Conservation (phyloP, 1,140 invertebrate genomes). For the Polyergus mexicanus region DNA sequence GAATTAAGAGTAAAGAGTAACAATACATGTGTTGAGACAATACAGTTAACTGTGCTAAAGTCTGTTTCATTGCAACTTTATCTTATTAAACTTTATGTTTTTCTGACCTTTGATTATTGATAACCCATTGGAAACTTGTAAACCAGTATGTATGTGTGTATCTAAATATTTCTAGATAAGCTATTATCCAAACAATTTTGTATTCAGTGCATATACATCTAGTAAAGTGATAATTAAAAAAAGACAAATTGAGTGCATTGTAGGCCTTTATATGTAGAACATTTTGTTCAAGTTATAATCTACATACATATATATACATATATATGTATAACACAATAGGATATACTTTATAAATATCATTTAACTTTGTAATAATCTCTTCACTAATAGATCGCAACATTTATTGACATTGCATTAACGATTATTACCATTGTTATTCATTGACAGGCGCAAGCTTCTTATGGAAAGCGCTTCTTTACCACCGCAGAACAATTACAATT, state of each 20-base stretch:
- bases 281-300: conserved; percentile 79
- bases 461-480: conserved; percentile 75
- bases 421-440: conserved; percentile 65
- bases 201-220: background rate
- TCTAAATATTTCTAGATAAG: conserved; percentile 1
- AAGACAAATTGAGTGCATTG: conserved; percentile 62
- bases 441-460: conserved; percentile 79
- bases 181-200: background rate
- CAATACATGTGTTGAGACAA: background rate
- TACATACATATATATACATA: conserved; percentile 80
- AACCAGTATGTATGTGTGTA: background rate
- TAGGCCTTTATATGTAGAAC: conserved; percentile 85
- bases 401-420: conserved; percentile 78
- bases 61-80: background rate
- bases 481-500: conserved; percentile 43
- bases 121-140: conserved; percentile 29
- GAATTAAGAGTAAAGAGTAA: background rate
- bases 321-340: conserved; percentile 72
- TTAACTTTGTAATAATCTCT: conserved; percentile 81
- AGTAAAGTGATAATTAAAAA: conserved; percentile 46
- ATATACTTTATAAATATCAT: conserved; percentile 82
- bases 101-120: conserved; percentile 29
- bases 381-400: conserved; percentile 77
- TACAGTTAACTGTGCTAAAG: background rate
- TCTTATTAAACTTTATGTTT: background rate